A percentile compares a stretch with the other conserved stretches of the same genome.
These are phyloP conservation scores for Scelioninae gen. 2 DNA, from an alignment of 2,888 invertebrate genomes.

Conservation along the genomic window DNA sequence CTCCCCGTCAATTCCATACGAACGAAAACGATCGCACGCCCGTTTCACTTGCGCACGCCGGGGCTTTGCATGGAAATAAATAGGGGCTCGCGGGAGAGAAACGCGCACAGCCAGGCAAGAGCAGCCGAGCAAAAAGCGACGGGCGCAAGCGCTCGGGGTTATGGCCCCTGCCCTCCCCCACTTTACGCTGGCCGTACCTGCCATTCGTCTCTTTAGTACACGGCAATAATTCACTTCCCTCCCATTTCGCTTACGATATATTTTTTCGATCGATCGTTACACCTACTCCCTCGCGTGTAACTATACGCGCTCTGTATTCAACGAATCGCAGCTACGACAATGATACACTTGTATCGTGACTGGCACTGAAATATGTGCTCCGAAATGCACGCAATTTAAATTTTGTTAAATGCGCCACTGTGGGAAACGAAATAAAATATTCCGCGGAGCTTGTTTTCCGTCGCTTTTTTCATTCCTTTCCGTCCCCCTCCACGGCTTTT, in stretches of 20 bases:
- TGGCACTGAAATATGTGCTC: constrained; percentile 56
- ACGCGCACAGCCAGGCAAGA: constrained; percentile 35
- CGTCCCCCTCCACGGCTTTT: constrained; percentile 2
- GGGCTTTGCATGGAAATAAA: constrained; percentile 55
- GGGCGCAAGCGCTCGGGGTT: constrained; percentile 56
- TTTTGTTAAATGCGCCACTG: constrained; percentile 55
- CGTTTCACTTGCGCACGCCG: too few species aligned
- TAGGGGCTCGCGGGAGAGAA: constrained; percentile 41
- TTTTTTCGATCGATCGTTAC: constrained; percentile 60
- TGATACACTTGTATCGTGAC: constrained; percentile 58
- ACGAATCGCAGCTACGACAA: constrained; percentile 57
- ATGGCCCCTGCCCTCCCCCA: constrained; percentile 48
- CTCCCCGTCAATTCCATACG: too few species aligned
- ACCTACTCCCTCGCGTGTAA: constrained; percentile 50
- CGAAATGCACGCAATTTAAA: constrained; percentile 55
- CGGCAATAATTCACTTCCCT: constrained; percentile 72
- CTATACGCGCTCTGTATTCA: constrained; percentile 56
- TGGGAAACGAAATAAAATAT: constrained; percentile 54
- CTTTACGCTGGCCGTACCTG: constrained; percentile 53
- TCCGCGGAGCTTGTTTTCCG: constrained; percentile 43
- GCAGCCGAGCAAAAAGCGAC: constrained; percentile 43
- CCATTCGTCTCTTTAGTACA: constrained; percentile 66
- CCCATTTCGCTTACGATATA: constrained; percentile 71
- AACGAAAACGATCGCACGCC: too few species aligned
- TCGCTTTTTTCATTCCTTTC: constrained; percentile 14